Conservation (phyloP, 2,888 invertebrate species). For the Mesochorus sp. region DNA sequence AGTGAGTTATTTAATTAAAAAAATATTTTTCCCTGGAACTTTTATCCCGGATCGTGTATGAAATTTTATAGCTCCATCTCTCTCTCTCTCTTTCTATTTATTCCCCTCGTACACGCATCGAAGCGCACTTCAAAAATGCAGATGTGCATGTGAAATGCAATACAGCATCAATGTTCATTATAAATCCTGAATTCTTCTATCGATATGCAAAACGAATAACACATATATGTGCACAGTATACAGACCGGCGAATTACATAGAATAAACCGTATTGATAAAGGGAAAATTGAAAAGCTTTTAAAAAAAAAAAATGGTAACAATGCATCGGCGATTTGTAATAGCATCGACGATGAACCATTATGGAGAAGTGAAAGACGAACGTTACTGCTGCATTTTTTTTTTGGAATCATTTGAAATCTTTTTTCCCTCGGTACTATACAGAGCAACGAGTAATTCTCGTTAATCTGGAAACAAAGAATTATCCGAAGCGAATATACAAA, state of each 20-base stretch:
- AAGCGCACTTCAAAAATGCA: not conserved
- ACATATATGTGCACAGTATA: not conserved
- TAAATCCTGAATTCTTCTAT: not conserved
- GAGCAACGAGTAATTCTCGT: conserved; percentile 11
- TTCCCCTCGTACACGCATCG: not conserved
- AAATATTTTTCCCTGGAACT: conserved; percentile 52
- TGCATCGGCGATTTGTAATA: not conserved
- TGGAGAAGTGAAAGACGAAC: not conserved
- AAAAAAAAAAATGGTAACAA: conserved; percentile 15
- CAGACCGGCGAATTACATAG: not conserved
- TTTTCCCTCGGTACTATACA: not conserved
- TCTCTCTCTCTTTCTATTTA: not conserved
- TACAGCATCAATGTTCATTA: not conserved
- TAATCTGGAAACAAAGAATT: conserved; percentile 18
- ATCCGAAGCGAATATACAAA: no score
- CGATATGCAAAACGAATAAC: not conserved
- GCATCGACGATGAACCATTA: not conserved
- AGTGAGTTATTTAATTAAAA: conserved; percentile 66
- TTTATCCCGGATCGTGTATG: no score
- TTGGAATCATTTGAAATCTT: not conserved
- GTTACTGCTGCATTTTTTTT: not conserved
- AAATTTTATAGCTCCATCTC: no score
- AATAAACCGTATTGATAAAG: not conserved
- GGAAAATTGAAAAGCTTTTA: conserved; percentile 9
- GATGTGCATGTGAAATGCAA: not conserved